Evolutionary conservation across 2,797 vertebrate genomes (phyloP).

Genomic region (Pachyuromys duprasi): DNA sequence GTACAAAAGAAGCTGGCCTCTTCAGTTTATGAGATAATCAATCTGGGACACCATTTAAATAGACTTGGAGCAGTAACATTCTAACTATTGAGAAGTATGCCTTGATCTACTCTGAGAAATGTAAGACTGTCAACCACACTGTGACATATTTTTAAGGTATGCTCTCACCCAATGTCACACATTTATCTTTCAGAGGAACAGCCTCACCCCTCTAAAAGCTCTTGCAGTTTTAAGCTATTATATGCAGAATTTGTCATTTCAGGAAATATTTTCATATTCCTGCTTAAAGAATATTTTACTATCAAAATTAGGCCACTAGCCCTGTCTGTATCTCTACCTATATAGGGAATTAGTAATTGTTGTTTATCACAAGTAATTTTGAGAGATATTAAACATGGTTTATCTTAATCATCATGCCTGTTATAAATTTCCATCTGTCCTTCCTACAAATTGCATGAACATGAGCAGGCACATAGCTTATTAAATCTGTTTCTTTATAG

Average conservation of each 20-base stretch:
- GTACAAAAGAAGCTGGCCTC: neutral
- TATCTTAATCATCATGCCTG: neutral
- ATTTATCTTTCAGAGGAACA: neutral
- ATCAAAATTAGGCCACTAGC: neutral
- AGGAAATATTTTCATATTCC: neutral
- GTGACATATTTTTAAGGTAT: neutral
- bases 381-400: neutral
- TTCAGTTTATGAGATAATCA: neutral
- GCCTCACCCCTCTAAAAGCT: fast-evolving
- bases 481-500: slow-evolving; percentile 11
- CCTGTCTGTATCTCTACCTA: neutral
- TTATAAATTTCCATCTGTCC: neutral
- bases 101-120: neutral
- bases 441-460: neutral
- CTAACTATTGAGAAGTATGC: neutral
- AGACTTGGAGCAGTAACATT: neutral
- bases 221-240: neutral
- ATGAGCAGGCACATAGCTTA: neutral
- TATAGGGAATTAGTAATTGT: neutral
- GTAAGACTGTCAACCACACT: neutral
- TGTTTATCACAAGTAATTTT: neutral
- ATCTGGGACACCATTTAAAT: neutral
- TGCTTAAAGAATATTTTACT: neutral
- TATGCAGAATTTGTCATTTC: neutral
- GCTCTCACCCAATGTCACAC: neutral